Conservation (phyloP, 1,140 invertebrate species). For the Zeugodacus cucurbitae region DNA sequence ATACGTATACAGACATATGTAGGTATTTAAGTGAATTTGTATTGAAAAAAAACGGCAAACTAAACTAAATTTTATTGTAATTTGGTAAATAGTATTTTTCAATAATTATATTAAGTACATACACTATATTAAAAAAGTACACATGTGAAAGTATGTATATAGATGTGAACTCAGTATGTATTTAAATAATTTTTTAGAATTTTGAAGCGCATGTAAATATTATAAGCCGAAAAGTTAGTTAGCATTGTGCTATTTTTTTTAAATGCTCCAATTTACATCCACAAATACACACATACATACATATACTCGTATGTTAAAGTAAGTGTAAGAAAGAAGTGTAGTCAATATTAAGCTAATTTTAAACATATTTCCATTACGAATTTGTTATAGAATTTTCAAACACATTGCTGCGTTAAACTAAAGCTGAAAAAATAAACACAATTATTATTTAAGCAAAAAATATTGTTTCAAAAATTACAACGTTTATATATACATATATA, state of each 20-base stretch:
- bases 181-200: neutral
- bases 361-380: no score
- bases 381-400: no score
- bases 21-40: neutral
- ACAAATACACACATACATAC: neutral
- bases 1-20: neutral
- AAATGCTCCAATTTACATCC: neutral
- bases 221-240: no score
- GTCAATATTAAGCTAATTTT: neutral
- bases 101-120: neutral
- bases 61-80: slow-evolving; percentile 2
- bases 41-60: neutral
- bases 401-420: no score
- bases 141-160: neutral
- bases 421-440: no score
- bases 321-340: neutral
- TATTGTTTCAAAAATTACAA: no score
- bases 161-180: no score
- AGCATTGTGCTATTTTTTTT: no score
- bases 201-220: neutral
- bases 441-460: no score
- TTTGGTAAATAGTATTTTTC: neutral
- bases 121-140: neutral
- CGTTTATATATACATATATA: no score
- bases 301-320: neutral